Percentiles rank a stretch among this genome's conserved stretches.
These are phyloP conservation scores for Melanotaenia pygmaea DNA, from an alignment of 2,797 vertebrate species.

Conservation along the genomic window DNA sequence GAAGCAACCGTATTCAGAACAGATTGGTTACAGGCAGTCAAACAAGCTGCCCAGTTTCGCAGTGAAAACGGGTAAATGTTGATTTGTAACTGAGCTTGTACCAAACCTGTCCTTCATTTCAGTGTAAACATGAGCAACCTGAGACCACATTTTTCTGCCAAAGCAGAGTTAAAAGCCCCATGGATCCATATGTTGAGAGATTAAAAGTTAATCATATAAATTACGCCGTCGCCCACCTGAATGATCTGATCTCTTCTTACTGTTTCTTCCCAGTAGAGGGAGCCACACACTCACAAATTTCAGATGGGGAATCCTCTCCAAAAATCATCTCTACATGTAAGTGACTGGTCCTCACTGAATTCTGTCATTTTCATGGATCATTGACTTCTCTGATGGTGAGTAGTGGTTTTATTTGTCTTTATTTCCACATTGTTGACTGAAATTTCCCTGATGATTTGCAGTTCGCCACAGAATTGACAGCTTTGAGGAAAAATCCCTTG, in stretches of 20 bases:
- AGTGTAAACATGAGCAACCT: background rate
- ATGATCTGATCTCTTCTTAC: background rate
- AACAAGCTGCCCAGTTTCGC: conserved; percentile 63
- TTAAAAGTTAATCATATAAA: background rate
- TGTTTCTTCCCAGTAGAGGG: conserved; percentile 72
- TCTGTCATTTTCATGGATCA: background rate
- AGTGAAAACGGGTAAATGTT: conserved; percentile 71
- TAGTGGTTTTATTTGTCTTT: background rate
- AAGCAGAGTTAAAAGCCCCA: background rate
- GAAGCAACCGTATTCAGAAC: conserved; percentile 6
- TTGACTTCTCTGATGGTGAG: background rate
- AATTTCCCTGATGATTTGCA: conserved; percentile 40
- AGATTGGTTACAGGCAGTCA: background rate
- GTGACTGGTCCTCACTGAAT: conserved; percentile 36
- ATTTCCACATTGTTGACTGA: background rate
- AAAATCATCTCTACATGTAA: conserved; percentile 69
- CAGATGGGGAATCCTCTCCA: conserved; percentile 35
- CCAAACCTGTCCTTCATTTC: background rate
- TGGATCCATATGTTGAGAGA: background rate
- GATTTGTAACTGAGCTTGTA: too few species aligned
- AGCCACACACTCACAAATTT: conserved; percentile 76
- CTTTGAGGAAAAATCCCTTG: conserved; percentile 53
- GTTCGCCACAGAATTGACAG: conserved; percentile 73
- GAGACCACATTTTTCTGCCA: background rate
- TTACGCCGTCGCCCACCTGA: background rate